A percentile compares a stretch with the other conserved stretches of the same genome.
Evolutionary conservation across 2,797 vertebrate species (phyloP).

Genomic region (Rhincodon typus): DNA sequence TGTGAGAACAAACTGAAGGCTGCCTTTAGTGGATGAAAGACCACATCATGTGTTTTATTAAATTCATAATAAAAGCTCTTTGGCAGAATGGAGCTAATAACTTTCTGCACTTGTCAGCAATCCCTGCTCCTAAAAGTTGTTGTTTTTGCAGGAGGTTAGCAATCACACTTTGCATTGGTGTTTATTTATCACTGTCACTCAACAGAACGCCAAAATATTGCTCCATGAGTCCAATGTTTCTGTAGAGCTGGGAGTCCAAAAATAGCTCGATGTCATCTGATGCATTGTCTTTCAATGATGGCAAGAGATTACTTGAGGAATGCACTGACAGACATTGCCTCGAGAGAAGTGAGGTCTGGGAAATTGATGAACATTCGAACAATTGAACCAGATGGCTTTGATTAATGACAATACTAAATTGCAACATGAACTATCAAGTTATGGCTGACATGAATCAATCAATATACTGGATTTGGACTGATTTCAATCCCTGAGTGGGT

Average conservation of each 20-base stretch:
- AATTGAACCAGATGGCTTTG: not conserved
- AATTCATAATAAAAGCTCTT: not conserved
- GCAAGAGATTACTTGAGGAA: not conserved
- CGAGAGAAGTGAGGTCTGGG: not conserved
- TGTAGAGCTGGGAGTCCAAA: not conserved
- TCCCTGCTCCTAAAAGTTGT: not conserved
- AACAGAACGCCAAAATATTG: not conserved
- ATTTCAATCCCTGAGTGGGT: not conserved
- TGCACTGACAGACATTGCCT: not conserved
- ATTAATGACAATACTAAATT: not conserved
- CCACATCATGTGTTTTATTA: not conserved
- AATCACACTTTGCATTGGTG: not conserved
- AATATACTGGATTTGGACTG: not conserved
- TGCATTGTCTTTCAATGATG: not conserved
- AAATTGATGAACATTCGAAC: not conserved
- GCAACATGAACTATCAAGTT: not conserved
- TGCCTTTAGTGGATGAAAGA: not conserved
- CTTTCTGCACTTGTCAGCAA: not conserved
- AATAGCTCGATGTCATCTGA: not conserved
- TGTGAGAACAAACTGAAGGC: not conserved
- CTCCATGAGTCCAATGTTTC: not conserved
- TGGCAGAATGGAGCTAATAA: not conserved
- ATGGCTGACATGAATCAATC: not conserved
- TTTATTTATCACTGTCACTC: not conserved
- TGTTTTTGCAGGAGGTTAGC: not conserved